phyloP scores from a whole-genome alignment of 2,113 vertebrate genomes.

The Myrmecobius fasciatus region DNA sequence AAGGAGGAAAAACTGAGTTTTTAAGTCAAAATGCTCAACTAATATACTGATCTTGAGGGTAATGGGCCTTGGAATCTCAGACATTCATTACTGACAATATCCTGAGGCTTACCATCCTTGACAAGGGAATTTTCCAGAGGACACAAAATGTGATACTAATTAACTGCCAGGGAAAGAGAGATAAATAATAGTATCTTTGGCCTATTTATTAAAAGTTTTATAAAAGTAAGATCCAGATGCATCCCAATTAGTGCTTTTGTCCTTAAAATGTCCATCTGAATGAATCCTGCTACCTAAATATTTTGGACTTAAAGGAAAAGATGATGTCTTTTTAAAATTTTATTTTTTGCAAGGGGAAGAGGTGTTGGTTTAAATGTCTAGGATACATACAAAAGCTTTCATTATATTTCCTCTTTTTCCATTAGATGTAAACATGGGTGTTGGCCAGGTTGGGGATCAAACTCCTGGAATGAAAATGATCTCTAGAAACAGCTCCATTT shows the following conservation, averaged over 20 bases:
- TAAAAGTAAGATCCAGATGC: constrained; percentile 24
- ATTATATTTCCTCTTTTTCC: neutral
- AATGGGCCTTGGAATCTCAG: neutral
- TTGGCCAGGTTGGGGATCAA: neutral
- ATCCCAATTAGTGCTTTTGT: constrained; percentile 43
- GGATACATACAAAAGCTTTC: neutral
- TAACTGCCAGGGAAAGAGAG: constrained; percentile 16
- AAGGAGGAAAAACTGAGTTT: neutral
- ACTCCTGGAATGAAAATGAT: neutral
- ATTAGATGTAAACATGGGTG: neutral
- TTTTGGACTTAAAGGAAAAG: neutral
- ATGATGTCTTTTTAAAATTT: neutral
- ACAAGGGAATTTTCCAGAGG: constrained; percentile 24
- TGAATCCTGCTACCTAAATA: neutral
- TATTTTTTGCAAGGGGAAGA: neutral
- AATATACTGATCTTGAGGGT: neutral
- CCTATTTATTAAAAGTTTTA: neutral
- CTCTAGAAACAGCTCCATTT: neutral
- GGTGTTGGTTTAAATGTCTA: neutral
- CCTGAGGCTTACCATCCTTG: constrained; percentile 1
- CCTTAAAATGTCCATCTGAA: constrained; percentile 30
- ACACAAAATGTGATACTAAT: constrained; percentile 35
- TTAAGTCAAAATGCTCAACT: neutral
- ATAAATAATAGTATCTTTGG: constrained; percentile 25
- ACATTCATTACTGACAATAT: constrained; percentile 49